Evolutionary conservation across 2,888 invertebrate species (phyloP).

Genomic region (Pseudococcus longispinus): DNA sequence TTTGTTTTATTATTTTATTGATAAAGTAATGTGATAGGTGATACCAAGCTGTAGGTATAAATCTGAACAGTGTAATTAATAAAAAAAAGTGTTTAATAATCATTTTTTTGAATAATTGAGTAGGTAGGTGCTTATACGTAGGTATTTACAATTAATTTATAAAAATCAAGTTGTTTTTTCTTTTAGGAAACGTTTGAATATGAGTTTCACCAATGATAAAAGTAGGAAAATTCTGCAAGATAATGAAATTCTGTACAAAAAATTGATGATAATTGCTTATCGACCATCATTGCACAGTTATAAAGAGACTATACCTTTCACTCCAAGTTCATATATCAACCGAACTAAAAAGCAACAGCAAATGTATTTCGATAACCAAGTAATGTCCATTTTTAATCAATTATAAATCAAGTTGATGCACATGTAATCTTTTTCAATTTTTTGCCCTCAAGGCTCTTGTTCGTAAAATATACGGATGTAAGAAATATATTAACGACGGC

Average conservation of each 20-base stretch:
- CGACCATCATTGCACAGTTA: constrained; percentile 45
- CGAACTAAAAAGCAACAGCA: constrained; percentile 58
- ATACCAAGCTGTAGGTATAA: background rate
- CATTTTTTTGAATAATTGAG: no score
- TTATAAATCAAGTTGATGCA: background rate
- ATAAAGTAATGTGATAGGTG: background rate
- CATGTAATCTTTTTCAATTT: background rate
- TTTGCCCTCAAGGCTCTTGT: background rate
- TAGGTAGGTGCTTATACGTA: no score
- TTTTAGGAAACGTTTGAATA: constrained; percentile 50
- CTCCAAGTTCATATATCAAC: constrained; percentile 59
- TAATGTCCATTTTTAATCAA: constrained; percentile 50
- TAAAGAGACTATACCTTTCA: background rate
- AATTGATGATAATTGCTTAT: constrained; percentile 58
- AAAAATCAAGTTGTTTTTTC: background rate
- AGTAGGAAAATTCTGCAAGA: constrained; percentile 59
- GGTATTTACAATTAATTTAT: no score
- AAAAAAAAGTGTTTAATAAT: no score
- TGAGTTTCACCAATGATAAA: constrained; percentile 59
- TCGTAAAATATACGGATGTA: constrained; percentile 26
- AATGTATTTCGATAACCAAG: constrained; percentile 59
- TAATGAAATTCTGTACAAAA: constrained; percentile 59
- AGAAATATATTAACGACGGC: constrained; percentile 11
- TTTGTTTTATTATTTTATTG: background rate
- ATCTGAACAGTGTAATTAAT: background rate